Percentiles rank a stretch among this genome's conserved stretches.
These are phyloP conservation scores for Accipiter cooperii DNA, from an alignment of 2,113 vertebrate genomes.

Conservation along the genomic window DNA sequence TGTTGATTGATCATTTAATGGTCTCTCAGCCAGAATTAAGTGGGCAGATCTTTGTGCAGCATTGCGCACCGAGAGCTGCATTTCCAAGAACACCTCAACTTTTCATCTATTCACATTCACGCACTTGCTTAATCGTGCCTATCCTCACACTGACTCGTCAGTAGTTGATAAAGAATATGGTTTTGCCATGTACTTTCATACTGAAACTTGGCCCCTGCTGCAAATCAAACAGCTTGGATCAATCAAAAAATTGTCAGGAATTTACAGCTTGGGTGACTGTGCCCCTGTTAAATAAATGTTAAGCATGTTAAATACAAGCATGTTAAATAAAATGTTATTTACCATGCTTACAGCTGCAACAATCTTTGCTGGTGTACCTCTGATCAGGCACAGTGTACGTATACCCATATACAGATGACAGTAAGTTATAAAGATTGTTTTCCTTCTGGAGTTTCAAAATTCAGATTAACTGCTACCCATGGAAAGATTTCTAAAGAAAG, in stretches of 20 bases:
- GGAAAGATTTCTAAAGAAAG: neutral
- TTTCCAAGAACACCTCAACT: neutral
- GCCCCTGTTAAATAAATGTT: neutral
- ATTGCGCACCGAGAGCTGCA: neutral
- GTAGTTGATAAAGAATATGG: neutral
- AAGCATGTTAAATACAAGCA: neutral
- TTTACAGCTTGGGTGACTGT: neutral
- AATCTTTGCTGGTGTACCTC: neutral
- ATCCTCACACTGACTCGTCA: neutral
- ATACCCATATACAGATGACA: neutral
- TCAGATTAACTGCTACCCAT: neutral
- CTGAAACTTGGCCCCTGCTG: neutral
- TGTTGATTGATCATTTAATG: conserved; percentile 19
- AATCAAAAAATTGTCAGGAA: neutral
- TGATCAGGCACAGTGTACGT: neutral
- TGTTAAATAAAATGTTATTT: neutral
- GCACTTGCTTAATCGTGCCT: neutral
- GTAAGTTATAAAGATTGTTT: neutral
- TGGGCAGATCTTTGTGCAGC: neutral
- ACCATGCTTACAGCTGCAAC: neutral
- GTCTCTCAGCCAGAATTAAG: neutral
- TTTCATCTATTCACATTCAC: neutral
- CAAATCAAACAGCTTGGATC: neutral
- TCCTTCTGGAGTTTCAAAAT: neutral
- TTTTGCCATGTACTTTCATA: neutral